Evolutionary conservation across 2,113 vertebrate genomes (phyloP).

Genomic region (Silurus glanis): DNA sequence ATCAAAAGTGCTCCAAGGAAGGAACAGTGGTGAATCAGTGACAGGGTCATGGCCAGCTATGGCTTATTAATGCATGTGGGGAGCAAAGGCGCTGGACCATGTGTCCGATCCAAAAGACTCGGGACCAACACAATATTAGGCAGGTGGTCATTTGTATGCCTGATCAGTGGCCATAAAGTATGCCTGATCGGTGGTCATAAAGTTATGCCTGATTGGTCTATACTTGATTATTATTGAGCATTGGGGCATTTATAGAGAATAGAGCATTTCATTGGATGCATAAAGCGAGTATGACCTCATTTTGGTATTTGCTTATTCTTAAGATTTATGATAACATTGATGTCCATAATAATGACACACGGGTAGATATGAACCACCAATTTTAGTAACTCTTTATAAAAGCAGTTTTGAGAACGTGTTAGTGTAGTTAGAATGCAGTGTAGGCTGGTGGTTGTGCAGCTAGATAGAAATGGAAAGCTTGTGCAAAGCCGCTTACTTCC

Average conservation of each 20-base stretch:
- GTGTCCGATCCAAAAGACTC: no score
- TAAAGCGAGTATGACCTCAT: background rate
- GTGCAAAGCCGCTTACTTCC: constrained; percentile 9
- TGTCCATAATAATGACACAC: background rate
- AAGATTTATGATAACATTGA: background rate
- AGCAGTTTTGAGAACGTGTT: background rate
- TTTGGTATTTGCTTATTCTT: background rate
- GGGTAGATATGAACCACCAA: background rate
- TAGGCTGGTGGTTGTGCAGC: background rate
- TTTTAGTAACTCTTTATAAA: background rate
- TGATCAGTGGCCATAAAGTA: no score
- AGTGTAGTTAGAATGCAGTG: background rate
- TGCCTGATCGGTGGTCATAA: no score
- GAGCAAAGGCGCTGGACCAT: no score
- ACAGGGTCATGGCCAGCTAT: no score
- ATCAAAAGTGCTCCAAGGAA: no score
- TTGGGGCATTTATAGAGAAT: background rate
- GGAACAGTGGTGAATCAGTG: no score
- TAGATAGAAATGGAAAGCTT: background rate
- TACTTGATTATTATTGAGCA: no score
- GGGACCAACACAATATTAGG: no score
- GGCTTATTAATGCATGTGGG: no score
- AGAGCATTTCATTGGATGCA: background rate
- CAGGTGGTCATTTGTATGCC: no score
- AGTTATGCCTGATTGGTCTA: no score